These are phyloP conservation scores for Enteromius argenteus DNA, from an alignment of 2,797 vertebrate species.

Conservation along the genomic window DNA sequence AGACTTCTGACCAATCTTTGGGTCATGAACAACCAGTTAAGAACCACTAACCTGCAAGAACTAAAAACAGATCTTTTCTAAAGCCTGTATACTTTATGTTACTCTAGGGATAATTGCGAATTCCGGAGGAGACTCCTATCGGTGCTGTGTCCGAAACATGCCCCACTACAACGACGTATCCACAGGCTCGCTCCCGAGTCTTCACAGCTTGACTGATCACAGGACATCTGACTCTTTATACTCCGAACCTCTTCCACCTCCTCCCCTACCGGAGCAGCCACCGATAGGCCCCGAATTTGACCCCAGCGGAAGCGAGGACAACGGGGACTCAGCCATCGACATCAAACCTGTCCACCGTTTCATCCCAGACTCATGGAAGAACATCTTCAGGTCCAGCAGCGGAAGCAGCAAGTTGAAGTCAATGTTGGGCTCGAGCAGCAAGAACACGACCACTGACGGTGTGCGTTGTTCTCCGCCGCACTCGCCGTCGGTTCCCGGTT, in stretches of 20 bases:
- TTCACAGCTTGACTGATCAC: constrained; percentile 69
- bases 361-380: constrained; percentile 89
- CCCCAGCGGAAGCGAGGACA: constrained; percentile 76
- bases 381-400: constrained; percentile 77
- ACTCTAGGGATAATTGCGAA: constrained; percentile 72
- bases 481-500: constrained; percentile 79
- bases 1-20: neutral
- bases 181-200: constrained; percentile 58
- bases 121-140: constrained; percentile 71
- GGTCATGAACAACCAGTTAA: neutral
- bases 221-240: constrained; percentile 72
- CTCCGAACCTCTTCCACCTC: constrained; percentile 86
- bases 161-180: constrained; percentile 80
- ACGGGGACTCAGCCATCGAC: constrained; percentile 73
- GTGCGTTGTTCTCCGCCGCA: constrained; percentile 87
- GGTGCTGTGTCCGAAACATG: constrained; percentile 68
- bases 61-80: neutral
- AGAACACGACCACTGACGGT: constrained; percentile 77
- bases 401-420: constrained; percentile 68
- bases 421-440: constrained; percentile 70
- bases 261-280: constrained; percentile 87
- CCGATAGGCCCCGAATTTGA: constrained; percentile 83
- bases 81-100: constrained; percentile 5
- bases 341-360: constrained; percentile 92
- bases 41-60: neutral